Conservation (phyloP, 2,113 vertebrate species). For the Fregetta grallaria region DNA sequence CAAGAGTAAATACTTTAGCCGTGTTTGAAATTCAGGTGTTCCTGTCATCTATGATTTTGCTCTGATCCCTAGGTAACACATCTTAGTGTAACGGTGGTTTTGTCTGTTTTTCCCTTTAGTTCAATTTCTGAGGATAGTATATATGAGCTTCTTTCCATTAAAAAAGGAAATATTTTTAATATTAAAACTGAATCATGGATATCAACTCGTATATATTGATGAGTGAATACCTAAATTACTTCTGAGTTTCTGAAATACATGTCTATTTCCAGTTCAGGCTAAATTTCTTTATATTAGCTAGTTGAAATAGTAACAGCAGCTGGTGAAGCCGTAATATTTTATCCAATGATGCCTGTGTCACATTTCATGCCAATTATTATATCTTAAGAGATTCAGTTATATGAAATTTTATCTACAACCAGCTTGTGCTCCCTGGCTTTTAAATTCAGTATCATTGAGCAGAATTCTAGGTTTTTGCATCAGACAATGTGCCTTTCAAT, state of each 20-base stretch:
- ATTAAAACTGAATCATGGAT: neutral
- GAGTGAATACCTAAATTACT: neutral
- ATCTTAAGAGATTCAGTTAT: neutral
- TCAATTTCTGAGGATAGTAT: neutral
- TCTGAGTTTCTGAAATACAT: neutral
- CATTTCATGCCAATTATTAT: slow-evolving; percentile 23
- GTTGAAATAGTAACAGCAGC: neutral
- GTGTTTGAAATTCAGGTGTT: neutral
- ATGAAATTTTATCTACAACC: slow-evolving; percentile 1
- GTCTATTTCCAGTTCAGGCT: neutral
- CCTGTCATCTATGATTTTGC: neutral
- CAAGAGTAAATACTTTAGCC: neutral
- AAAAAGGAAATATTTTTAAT: neutral
- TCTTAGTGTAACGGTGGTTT: neutral
- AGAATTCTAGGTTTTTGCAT: neutral
- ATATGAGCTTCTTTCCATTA: neutral
- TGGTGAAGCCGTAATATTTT: slow-evolving; percentile 24
- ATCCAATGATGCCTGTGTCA: neutral
- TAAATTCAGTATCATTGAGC: neutral
- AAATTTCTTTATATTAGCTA: neutral
- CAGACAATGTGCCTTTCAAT: neutral
- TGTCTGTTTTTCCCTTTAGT: neutral
- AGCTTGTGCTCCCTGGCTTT: neutral
- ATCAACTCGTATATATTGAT: neutral
- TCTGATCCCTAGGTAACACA: neutral